Evolutionary conservation across 2,888 invertebrate genomes (phyloP), one percentile per base, ranked within the genome.

Genomic region (Brachyptera risi): DNA sequence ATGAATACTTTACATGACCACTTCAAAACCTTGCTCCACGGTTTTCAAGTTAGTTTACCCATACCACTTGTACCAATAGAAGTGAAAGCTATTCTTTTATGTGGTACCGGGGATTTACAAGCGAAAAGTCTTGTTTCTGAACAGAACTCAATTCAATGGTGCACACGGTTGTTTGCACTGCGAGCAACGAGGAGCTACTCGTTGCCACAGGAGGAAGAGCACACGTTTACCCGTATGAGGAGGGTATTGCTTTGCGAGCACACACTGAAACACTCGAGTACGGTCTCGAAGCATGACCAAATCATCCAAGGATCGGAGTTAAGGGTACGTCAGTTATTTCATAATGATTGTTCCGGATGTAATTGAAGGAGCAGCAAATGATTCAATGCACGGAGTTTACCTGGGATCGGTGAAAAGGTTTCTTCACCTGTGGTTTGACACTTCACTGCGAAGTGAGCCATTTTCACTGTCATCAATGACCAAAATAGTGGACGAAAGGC

Each of bases 101-200:
- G 58, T 44, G 35, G 49, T 7, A 58, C 58, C 2, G 42, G 49
- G 23, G 58, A 58, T 31, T 26, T 58, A 19, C 58, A 23, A 26
- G 58, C 58, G 4, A 58, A 58, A 49, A 35, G 47, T n/a, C 23
- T 27, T 58, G 11, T 38, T 56, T 3, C 27, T 56, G 1, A 23
- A 42, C 5, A 37, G 3, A 15, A 35, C 26, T n/a, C 26, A 42
- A 23, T 38, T 24, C 11, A 56, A 56, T 56, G 56, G 56, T 19
- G 23, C n/a, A n/a, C n/a, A n/a, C 40, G 56, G 56, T 5, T 56
- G 56, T 27, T 42, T 24, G 24, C 40, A 40, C 24, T 56, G 56
- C 17, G 13, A n/a, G 9, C 42, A 38, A 4, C 38, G 19, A n/a
- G 56, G 56, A 15, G 23, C 17, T 1, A 56, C 40, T 38, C 21